Percentiles rank a stretch among this genome's conserved stretches.
Conservation (phyloP, 2,888 invertebrate genomes). For the Polydrusus pterygomalis region DNA sequence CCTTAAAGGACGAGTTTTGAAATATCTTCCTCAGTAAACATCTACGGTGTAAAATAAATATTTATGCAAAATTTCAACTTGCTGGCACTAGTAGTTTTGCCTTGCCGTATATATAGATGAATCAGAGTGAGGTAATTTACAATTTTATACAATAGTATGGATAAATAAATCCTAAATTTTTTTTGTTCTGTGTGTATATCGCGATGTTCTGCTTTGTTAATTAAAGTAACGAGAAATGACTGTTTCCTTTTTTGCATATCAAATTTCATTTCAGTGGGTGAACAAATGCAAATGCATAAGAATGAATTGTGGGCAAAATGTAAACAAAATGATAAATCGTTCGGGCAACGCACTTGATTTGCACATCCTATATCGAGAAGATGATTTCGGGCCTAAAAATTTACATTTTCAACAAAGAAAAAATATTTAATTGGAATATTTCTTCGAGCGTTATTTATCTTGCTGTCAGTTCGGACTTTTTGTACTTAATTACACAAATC, state of each 20-base stretch:
- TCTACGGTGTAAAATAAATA: no score
- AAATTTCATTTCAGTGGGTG: slow-evolving; percentile 48
- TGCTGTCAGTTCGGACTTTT: background rate
- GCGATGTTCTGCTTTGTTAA: slow-evolving; percentile 40
- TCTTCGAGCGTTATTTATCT: background rate
- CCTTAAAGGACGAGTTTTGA: no score
- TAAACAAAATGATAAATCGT: slow-evolving; percentile 46
- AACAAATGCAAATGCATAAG: slow-evolving; percentile 47
- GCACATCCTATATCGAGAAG: slow-evolving; percentile 39
- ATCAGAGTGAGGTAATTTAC: no score
- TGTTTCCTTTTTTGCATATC: slow-evolving; percentile 51
- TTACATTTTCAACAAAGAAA: slow-evolving; percentile 20
- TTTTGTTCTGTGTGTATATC: slow-evolving; percentile 9
- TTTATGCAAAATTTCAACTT: no score
- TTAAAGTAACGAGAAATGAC: slow-evolving; percentile 42
- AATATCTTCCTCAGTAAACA: no score
- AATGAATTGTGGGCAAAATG: slow-evolving; percentile 44
- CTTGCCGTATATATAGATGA: no score
- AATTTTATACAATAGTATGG: no score
- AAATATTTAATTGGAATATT: slow-evolving; percentile 24
- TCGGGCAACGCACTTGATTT: slow-evolving; percentile 30
- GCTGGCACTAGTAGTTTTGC: no score
- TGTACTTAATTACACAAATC: background rate
- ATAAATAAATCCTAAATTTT: slow-evolving; percentile 4
- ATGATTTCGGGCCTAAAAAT: slow-evolving; percentile 12